Evolutionary conservation across 1,140 invertebrate genomes (phyloP), one percentile per base, ranked within the genome.

Genomic region (Medauroidea extradentata): DNA sequence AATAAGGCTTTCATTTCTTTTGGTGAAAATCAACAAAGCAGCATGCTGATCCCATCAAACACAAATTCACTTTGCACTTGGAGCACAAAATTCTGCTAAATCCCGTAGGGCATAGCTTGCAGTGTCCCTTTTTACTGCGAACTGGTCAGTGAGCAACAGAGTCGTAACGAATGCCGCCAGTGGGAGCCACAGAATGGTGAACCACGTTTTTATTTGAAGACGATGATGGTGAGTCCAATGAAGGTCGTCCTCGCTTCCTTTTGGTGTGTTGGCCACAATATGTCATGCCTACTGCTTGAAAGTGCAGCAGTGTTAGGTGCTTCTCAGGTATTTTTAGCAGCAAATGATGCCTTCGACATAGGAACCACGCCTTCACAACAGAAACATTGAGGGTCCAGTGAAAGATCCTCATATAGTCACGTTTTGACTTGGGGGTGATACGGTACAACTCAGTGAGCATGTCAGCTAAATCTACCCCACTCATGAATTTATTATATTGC

Each of bases 341-440:
- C 44, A 50, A 59, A 23, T 43, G 21, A 14, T 39, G 34, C n/a
- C 44, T 46, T 16, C 51, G 25, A 24, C 65, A 63, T 19, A 67
- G 42, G 21, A 69, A 19, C 69, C 68, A 73, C 11, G 60, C 48
- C 57, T 68, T 71, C 18, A 72, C 65, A 41, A 62, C 42, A 60
- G 43, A 18, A 58, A 77, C 60, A 63, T 78, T 72, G 50, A 80
- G 57, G 24, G 78, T 63, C 59, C 78, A 73, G 54, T 70, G 75
- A 65, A 78, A 76, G 24, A 79, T 63, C 59, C 73, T 51, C 14
- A 71, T 60, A 57, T 73, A 71, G 71, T 72, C 78, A 63, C 76
- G 71, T 64, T 68, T 67, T 59, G 67, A 73, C 68, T 72, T 75
- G 25, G 74, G 67, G 63, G 53, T 63, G 0, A 7, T 54, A 23